phyloP scores from a whole-genome alignment of 1,140 invertebrate genomes.

The Temnothorax longispinosus region DNA sequence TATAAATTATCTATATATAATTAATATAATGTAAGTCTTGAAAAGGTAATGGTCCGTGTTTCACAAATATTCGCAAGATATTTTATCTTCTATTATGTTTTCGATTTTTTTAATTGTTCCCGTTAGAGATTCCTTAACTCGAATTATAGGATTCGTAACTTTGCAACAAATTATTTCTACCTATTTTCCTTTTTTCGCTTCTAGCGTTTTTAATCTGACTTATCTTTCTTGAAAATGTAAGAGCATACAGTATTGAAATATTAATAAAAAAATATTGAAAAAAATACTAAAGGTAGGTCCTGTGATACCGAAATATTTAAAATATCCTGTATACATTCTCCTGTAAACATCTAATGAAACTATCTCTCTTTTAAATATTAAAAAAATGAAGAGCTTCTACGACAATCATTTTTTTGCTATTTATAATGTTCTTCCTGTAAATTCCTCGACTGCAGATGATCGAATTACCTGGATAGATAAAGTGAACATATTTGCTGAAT shows the following conservation, averaged over 20 bases:
- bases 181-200: neutral
- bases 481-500: neutral
- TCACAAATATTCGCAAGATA: neutral
- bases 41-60: neutral
- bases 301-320: neutral
- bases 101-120: neutral
- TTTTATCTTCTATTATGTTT: neutral
- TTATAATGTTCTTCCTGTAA: neutral
- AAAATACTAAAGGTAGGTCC: neutral
- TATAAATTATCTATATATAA: neutral
- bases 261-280: neutral
- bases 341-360: neutral
- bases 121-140: neutral
- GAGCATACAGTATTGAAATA: neutral
- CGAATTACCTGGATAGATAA: constrained; percentile 3
- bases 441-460: neutral
- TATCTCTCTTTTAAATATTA: neutral
- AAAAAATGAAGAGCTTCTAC: neutral
- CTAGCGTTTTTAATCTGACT: neutral
- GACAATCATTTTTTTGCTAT: neutral
- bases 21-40: neutral
- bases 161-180: neutral
- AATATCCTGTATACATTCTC: neutral
- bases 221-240: neutral
- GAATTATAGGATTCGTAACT: neutral